Percentiles rank a stretch among this genome's conserved stretches.
Conservation (phyloP, 2,888 invertebrate genomes). For the Patella depressa region DNA sequence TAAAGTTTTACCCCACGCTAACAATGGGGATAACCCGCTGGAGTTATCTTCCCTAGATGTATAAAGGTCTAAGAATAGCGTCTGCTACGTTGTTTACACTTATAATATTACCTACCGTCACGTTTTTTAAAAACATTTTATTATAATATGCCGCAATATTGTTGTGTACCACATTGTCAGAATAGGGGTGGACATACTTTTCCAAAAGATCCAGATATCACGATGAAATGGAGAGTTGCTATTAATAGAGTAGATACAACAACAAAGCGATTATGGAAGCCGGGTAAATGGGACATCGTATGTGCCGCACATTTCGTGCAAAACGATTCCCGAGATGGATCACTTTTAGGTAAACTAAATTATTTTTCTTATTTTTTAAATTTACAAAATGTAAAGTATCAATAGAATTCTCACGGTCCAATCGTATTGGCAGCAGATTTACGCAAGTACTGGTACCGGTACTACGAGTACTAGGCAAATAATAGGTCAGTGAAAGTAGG, state of each 20-base stretch:
- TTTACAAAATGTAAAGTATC: too few relatives aligned
- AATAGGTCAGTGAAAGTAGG: too few relatives aligned
- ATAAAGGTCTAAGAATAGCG: not conserved
- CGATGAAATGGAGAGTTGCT: not conserved
- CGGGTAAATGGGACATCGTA: not conserved
- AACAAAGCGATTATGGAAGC: not conserved
- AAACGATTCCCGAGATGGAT: not conserved
- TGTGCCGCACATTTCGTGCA: not conserved
- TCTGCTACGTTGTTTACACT: not conserved
- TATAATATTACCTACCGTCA: not conserved
- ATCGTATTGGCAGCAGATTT: too few relatives aligned
- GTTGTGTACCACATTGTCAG: not conserved
- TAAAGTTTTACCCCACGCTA: too few relatives aligned
- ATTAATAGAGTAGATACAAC: not conserved
- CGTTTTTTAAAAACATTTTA: too few relatives aligned
- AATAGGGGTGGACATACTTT: not conserved
- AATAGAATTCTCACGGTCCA: too few relatives aligned
- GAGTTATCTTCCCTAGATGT: too few relatives aligned
- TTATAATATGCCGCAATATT: not conserved
- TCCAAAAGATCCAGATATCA: not conserved
- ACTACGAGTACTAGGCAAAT: too few relatives aligned
- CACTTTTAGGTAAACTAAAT: not conserved
- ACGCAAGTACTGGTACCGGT: too few relatives aligned
- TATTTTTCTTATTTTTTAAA: not conserved
- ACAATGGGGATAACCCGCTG: too few relatives aligned